Base-by-base conservation (phyloP, 2,797 vertebrate species). In the Enteromius argenteus region DNA sequence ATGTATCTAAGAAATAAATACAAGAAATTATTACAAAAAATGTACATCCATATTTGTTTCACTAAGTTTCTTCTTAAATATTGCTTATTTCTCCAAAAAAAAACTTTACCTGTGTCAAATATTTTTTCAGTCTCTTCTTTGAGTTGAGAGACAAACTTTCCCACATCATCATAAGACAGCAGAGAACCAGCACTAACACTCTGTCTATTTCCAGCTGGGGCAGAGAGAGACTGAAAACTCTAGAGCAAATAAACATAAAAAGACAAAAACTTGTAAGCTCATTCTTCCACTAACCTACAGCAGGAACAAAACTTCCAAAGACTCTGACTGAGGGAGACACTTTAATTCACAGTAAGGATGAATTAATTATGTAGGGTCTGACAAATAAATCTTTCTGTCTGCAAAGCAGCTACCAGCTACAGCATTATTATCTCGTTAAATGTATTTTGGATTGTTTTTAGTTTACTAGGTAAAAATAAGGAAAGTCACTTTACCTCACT, bases 121-220 rank as follows among this genome's bases (percentile, higher is more conserved):
- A 80, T 84, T 56, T 83, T 72, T 58, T 72, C 39, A 19, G 76
- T 83, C 64, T 83, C 53, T 4, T 83, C 77, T 78, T 86, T 87
- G n/a, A 87, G 72, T 1, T 78, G 51, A 46, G 66, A 87, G n/a
- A 87, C 72, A 73, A 53, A 81, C 73, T 87, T 86, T 15, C 46
- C 84, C 44, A 86, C 27, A 7, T 79, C 66, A 2, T 86, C 77
- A 78, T 83, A 86, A 14, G 77, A 87, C 71, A 67, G 27, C 21
- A 80, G 15, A 67, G 37, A 80, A 74, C 80, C 35, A 23, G 81
- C 39, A 14, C 46, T 46, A 15, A 68, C 30, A 64, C n/a, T 64
- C 5, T 80, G 44, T 3, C 66, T 56, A 46, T 32, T 7, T 46
- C 64, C 83, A 21, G 23, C 4, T 51, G 62, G 5, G 44, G 42